phyloP scores from a whole-genome alignment of 2,888 invertebrate genomes.

The Chydorus sphaericus region DNA sequence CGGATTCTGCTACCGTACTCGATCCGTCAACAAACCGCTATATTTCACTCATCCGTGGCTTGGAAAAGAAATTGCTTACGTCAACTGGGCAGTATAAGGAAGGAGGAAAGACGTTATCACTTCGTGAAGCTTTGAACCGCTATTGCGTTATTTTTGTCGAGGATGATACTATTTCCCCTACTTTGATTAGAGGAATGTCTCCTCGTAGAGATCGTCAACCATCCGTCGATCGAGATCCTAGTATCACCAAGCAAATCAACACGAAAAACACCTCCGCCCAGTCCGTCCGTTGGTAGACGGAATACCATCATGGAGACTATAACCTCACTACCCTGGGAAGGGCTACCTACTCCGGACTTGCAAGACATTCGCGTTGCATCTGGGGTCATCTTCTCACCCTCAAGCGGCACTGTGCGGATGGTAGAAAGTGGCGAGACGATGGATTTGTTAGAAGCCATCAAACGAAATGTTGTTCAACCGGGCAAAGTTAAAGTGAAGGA shows the following conservation, averaged over 20 bases:
- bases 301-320: neutral
- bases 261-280: neutral
- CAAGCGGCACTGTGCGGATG: constrained; percentile 55
- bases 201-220: neutral
- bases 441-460: constrained; percentile 58
- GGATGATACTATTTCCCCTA: constrained; percentile 15
- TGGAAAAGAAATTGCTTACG: constrained; percentile 65
- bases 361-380: constrained; percentile 57
- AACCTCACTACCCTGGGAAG: neutral
- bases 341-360: constrained; percentile 26
- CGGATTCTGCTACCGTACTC: constrained; percentile 62
- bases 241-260: neutral
- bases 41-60: constrained; percentile 48
- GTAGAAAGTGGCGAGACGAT: constrained; percentile 37
- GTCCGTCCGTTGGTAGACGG: neutral
- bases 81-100: constrained; percentile 54
- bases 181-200: neutral
- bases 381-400: constrained; percentile 62
- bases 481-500: constrained; percentile 53
- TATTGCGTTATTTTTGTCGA: constrained; percentile 20
- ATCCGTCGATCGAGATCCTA: neutral
- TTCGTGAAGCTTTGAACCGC: constrained; percentile 22
- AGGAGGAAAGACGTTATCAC: constrained; percentile 27
- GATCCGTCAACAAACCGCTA: constrained; percentile 54
- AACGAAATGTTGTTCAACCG: constrained; percentile 53